Base-by-base conservation (phyloP, 2,113 vertebrate genomes). In the Pelobates fuscus region DNA sequence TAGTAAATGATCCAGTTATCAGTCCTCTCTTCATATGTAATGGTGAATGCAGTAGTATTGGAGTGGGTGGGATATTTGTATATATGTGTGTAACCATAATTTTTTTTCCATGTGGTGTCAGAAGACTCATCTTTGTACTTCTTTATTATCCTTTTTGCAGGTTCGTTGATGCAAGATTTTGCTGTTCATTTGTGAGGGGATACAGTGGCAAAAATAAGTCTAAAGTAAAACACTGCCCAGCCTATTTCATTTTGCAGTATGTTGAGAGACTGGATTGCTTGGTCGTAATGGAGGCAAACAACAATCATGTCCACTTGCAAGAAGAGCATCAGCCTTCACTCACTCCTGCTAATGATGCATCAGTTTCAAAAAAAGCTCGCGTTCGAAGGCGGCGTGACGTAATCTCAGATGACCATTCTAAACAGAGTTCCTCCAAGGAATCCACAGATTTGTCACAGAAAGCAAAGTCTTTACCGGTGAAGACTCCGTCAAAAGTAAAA, bases 81-180 rank as follows among this genome's bases (percentile, higher is more conserved):
- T n/a, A n/a, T n/a, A n/a, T n/a, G n/a, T n/a, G n/a, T n/a, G n/a
- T n/a, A n/a, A n/a, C n/a, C n/a, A n/a, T n/a, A n/a, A n/a, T n/a
- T n/a, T n/a, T n/a, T n/a, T n/a, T n/a, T n/a, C n/a, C n/a, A n/a
- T n/a, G n/a, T n/a, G n/a, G n/a, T n/a, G n/a, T n/a, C n/a, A n/a
- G n/a, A n/a, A n/a, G n/a, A n/a, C n/a, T n/a, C n/a, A n/a, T 37
- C 5, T 37, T 37, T 37, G 44, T n/a, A 18, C 23, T n/a, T 44
- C 20, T 49, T 32, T 18, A 17, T 81, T 79, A n/a, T n/a, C n/a
- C n/a, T 82, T 3, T 78, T 69, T 83, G 67, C 78, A 87, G 87
- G 70, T 88, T 84, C 3, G 70, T 85, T 75, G 82, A 80, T 67
- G 85, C 85, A 81, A 88, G 82, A 67, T 88, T 87, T 82, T 80